These are phyloP conservation scores for Apomyelois bistriatella DNA, from an alignment of 2,888 invertebrate genomes.

Conservation along the genomic window DNA sequence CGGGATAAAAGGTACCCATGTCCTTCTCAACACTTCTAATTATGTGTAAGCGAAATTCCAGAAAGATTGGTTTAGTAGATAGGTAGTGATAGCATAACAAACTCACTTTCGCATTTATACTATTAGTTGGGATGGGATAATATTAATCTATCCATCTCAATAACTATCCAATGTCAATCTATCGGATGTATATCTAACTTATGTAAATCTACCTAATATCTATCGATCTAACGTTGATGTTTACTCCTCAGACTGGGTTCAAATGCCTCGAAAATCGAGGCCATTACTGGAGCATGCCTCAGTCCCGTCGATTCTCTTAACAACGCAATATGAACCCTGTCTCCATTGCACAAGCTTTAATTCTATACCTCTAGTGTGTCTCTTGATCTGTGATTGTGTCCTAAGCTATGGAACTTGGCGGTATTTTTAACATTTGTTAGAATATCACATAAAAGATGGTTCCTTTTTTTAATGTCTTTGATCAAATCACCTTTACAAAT, in stretches of 20 bases:
- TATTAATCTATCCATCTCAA: no score
- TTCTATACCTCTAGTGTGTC: constrained; percentile 32
- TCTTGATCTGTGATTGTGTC: constrained; percentile 37
- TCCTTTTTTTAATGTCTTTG: background rate
- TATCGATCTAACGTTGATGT: constrained; percentile 10
- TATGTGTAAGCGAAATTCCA: no score
- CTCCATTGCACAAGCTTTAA: constrained; percentile 40
- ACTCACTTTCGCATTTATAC: no score
- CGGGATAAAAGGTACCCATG: no score
- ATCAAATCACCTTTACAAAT: no score
- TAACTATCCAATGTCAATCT: no score
- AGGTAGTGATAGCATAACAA: no score
- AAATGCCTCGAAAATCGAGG: constrained; percentile 52
- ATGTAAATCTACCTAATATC: background rate
- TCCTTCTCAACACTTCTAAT: no score
- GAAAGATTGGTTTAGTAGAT: no score
- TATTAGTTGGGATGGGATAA: no score
- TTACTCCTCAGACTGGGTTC: constrained; percentile 50
- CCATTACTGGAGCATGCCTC: constrained; percentile 60
- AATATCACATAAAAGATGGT: background rate
- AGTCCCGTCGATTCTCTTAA: constrained; percentile 59
- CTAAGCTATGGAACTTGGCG: background rate
- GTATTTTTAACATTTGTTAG: background rate
- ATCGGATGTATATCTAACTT: no score
- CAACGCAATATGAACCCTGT: constrained; percentile 18